A percentile compares a stretch with the other conserved stretches of the same genome.
Evolutionary conservation across 2,113 vertebrate species (phyloP).

Genomic region (Malurus melanocephalus): DNA sequence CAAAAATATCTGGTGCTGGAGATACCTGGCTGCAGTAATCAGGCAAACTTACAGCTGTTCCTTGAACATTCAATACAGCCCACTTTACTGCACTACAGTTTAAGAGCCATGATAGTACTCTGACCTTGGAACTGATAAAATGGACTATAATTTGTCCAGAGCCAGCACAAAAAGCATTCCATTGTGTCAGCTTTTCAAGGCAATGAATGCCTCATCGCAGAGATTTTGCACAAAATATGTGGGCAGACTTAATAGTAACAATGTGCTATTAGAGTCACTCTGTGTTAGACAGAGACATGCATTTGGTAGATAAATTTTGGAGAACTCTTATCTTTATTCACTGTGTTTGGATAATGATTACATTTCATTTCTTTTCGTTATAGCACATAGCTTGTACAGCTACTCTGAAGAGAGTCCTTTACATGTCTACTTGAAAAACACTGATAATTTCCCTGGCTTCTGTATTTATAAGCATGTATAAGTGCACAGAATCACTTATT

Average conservation of each 20-base stretch:
- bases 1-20: neutral
- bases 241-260: constrained; percentile 27
- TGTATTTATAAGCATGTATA: neutral
- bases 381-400: neutral
- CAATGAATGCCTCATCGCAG: constrained; percentile 21
- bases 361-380: constrained; percentile 11
- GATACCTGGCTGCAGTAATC: neutral
- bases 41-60: neutral
- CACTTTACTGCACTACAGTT: neutral
- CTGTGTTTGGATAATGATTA: neutral
- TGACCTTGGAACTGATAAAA: constrained; percentile 51
- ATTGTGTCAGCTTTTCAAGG: constrained; percentile 27
- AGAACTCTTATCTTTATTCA: constrained; percentile 10
- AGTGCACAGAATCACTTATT: neutral
- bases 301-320: constrained; percentile 4
- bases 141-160: constrained; percentile 26
- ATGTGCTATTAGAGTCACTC: neutral
- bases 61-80: neutral
- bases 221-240: constrained; percentile 30
- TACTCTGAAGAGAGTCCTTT: neutral
- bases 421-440: neutral
- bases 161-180: constrained; percentile 16
- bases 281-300: neutral
- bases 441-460: neutral
- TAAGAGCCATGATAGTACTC: neutral